Evolutionary conservation across 2,888 invertebrate genomes (phyloP).

Genomic region (Oscheius sp.): DNA sequence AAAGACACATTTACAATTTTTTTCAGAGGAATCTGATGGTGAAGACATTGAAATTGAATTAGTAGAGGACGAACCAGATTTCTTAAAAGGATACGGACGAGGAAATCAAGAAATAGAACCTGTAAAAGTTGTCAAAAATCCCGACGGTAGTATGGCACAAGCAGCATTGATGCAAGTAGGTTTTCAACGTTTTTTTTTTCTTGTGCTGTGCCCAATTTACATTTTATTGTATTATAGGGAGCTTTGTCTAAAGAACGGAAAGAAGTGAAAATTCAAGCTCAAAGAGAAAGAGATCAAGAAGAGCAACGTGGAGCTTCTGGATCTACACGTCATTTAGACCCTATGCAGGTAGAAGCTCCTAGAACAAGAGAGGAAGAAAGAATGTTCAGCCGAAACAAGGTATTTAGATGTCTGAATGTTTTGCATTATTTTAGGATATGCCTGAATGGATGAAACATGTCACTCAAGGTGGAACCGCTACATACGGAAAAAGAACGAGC

Average conservation of each 20-base stretch:
- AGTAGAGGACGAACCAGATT: conserved; percentile 98
- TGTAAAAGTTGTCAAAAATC: conserved; percentile 80
- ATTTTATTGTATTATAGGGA: conserved; percentile 77
- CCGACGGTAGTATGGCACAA: conserved; percentile 97
- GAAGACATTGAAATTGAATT: conserved; percentile 98
- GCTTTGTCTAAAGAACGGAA: conserved; percentile 95
- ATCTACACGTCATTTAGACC: conserved; percentile 61
- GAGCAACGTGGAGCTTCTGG: conserved; percentile 50
- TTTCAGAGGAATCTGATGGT: conserved; percentile 78
- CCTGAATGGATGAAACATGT: conserved; percentile 99
- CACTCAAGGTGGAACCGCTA: conserved; percentile 91
- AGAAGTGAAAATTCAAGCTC: conserved; percentile 89
- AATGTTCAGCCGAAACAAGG: conserved; percentile 39
- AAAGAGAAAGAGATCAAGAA: conserved; percentile 75
- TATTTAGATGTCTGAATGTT: not conserved
- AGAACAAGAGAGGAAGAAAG: conserved; percentile 58
- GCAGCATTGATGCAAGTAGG: conserved; percentile 95
- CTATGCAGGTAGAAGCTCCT: conserved; percentile 59
- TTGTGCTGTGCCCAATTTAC: too few relatives aligned
- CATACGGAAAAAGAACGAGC: conserved; percentile 96
- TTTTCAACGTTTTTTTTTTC: too few relatives aligned
- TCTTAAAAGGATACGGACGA: conserved; percentile 80
- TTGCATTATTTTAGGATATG: conserved; percentile 79
- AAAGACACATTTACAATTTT: not conserved
- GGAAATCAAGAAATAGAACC: conserved; percentile 70